Conservation (phyloP, 2,888 invertebrate species). For the Zygaena filipendulae region DNA sequence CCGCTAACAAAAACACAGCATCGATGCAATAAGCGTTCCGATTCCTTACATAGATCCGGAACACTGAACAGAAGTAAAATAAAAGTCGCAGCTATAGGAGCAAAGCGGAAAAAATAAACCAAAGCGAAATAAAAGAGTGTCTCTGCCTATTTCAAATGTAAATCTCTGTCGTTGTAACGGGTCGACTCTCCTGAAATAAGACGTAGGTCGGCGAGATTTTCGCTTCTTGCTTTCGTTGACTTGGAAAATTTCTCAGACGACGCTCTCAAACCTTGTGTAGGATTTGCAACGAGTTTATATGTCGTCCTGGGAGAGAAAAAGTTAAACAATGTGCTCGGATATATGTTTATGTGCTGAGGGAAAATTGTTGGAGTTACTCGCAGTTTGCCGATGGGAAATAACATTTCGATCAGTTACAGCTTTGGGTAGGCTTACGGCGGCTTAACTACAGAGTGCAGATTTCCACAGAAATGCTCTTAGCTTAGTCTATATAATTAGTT, state of each 20-base stretch:
- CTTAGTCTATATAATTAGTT: no score
- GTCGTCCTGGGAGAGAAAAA: constrained; percentile 34
- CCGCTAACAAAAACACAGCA: no score
- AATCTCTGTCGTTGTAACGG: constrained; percentile 56
- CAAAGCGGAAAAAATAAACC: constrained; percentile 43
- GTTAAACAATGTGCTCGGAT: constrained; percentile 40
- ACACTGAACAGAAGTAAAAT: constrained; percentile 4
- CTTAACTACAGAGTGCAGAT: no score
- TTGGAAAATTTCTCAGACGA: constrained; percentile 44
- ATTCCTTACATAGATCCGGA: no score
- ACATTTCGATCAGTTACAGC: no score
- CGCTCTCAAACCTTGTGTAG: constrained; percentile 33
- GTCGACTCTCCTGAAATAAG: constrained; percentile 49
- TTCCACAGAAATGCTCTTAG: no score
- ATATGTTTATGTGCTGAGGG: constrained; percentile 26
- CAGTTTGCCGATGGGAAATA: constrained; percentile 12
- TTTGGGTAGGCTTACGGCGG: no score
- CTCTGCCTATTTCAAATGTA: constrained; percentile 56
- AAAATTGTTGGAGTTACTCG: constrained; percentile 25
- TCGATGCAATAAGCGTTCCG: no score
- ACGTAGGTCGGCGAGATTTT: constrained; percentile 48
- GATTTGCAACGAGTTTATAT: constrained; percentile 50
- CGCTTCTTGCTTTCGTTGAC: constrained; percentile 48
- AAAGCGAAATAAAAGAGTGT: constrained; percentile 42
- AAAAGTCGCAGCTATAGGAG: constrained; percentile 6